These are phyloP conservation scores for Psilopsiagon aymara DNA, from an alignment of 2,113 vertebrate species.

Conservation along the genomic window DNA sequence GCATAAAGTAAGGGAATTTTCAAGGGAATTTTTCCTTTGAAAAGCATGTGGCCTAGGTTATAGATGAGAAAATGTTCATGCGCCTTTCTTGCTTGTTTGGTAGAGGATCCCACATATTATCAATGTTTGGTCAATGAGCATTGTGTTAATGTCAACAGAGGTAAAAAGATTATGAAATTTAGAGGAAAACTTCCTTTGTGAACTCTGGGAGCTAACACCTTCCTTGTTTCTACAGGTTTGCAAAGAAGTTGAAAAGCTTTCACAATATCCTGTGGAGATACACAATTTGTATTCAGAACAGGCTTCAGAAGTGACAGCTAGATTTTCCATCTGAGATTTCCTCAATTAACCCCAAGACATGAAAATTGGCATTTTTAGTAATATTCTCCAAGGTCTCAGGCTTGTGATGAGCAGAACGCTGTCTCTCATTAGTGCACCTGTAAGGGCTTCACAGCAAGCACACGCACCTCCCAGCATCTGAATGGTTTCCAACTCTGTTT, in stretches of 20 bases:
- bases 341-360: conserved; percentile 67
- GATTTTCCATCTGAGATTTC: conserved; percentile 55
- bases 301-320: conserved; percentile 33
- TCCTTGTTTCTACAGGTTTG: not conserved
- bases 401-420: conserved; percentile 26
- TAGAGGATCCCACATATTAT: not conserved
- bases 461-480: not conserved
- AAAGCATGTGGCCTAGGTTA: not conserved
- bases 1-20: not conserved
- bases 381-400: conserved; percentile 45
- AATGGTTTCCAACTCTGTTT: not conserved
- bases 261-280: not conserved
- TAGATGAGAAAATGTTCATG: not conserved
- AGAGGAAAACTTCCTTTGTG: not conserved
- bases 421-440: conserved; percentile 57
- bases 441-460: not conserved
- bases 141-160: not conserved
- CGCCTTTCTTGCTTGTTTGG: not conserved
- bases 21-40: not conserved
- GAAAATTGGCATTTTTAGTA: conserved; percentile 62
- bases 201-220: not conserved
- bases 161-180: not conserved
- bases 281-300: conserved; percentile 41
- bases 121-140: not conserved
- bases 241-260: not conserved